Evolutionary conservation across 1,140 invertebrate species (phyloP), one percentile per base, ranked within the genome.

Genomic region (Drosophila fuyamai): DNA sequence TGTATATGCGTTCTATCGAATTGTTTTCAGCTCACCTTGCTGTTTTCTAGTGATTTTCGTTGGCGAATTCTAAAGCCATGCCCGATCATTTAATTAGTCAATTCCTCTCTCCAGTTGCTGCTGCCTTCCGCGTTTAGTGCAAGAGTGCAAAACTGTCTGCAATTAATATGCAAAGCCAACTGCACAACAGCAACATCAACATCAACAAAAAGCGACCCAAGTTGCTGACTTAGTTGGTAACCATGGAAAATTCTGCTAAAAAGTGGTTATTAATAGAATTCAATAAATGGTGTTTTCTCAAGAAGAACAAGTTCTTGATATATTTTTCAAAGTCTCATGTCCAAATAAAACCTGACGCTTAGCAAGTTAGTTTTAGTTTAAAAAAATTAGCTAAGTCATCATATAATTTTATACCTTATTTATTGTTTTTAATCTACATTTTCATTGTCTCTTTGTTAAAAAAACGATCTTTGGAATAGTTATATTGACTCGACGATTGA

Each of bases 71-170:
- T 50, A 16, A 18, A 38, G 51, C 41, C 47, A 40, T 50, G 23
- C 46, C 62, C 32, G 41, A 60, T 82, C 40, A 70, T 75, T 70
- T 44, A 75, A 81, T 76, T 76, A 76, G 56, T 76, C 61, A 67
- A 59, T 60, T 32, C 51, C 48, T 70, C 43, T 74, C 23, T 23
- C 23, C 4, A 23, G 23, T 43, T 43, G 43, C n/a, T 18, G 51
- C 46, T 50, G 55, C 59, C 62, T 82, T 82, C 79, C 79, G 78
- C 79, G 48, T 71, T 54, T 41, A 40, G 51, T 46, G 77, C 12
- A 47, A 80, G 71, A 65, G 55, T 80, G 63, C 60, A 79, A 79
- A 57, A 16, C 23, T 51, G 59, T 60, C 55, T 61, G 68, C 67
- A 73, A 73, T 74, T 74, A 74, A 72, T 73, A 73, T 72, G 70